These are phyloP conservation scores for Clarias fuscus DNA, from an alignment of 2,797 vertebrate species.

Conservation along the genomic window DNA sequence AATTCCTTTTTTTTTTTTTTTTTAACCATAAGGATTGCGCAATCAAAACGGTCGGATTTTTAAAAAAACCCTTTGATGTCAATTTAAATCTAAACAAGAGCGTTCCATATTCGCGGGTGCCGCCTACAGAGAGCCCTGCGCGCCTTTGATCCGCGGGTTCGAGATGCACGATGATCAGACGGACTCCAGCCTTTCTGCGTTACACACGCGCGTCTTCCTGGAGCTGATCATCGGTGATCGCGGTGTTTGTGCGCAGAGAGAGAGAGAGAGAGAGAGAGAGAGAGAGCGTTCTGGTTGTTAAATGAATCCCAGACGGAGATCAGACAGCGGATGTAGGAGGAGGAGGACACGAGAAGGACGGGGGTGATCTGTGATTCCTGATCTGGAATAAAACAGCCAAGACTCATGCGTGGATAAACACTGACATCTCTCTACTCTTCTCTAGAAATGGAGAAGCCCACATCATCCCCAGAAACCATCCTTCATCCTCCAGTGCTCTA, in stretches of 20 bases:
- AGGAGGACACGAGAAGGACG: conserved; percentile 52
- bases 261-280: too few relatives aligned
- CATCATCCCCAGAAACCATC: not conserved
- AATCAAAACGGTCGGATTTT: too few relatives aligned
- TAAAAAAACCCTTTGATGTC: too few relatives aligned
- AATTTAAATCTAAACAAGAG: too few relatives aligned
- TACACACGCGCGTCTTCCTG: not conserved
- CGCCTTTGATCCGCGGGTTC: not conserved
- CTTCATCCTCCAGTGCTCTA: not conserved
- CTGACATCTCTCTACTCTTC: conserved; percentile 8
- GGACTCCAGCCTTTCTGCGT: not conserved
- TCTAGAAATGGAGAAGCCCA: not conserved
- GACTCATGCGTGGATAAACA: conserved; percentile 22
- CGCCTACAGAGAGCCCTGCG: not conserved
- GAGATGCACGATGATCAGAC: not conserved
- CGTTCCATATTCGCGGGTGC: not conserved
- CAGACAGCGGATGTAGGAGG: conserved; percentile 33
- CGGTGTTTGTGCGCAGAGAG: not conserved
- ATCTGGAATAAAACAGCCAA: conserved; percentile 17
- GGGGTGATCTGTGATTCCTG: not conserved
- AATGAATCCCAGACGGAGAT: conserved; percentile 18
- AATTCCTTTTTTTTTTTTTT: too few relatives aligned
- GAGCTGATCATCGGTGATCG: not conserved
- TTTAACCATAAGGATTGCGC: not conserved
- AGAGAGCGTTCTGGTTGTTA: not conserved